A percentile compares a stretch with the other conserved stretches of the same genome.
phyloP scores from a whole-genome alignment of 2,797 vertebrate species.

The Orientallactaga sibirica region DNA sequence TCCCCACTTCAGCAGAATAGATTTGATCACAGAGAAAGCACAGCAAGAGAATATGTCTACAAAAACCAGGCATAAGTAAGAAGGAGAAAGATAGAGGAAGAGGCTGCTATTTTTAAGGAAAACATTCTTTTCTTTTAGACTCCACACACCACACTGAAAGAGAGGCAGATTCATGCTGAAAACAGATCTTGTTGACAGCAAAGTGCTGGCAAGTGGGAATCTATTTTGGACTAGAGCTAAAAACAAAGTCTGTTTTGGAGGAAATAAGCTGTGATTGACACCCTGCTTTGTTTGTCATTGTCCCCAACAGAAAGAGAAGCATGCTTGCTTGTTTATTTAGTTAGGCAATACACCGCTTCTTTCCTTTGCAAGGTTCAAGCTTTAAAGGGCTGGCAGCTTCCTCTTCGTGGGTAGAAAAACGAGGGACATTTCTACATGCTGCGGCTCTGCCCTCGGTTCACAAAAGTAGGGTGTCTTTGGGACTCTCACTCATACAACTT shows the following conservation, averaged over 20 bases:
- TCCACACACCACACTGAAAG: constrained; percentile 32
- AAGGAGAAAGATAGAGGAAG: constrained; percentile 21
- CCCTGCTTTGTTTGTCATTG: background rate
- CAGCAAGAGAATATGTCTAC: background rate
- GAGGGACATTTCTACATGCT: accelerated
- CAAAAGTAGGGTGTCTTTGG: background rate
- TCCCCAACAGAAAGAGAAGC: background rate
- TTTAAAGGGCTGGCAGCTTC: background rate
- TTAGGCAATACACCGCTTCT: background rate
- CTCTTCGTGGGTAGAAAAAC: background rate
- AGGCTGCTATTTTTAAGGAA: constrained; percentile 65
- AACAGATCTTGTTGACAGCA: constrained; percentile 68
- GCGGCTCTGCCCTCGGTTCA: accelerated
- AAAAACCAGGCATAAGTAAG: constrained; percentile 52
- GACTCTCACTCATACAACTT: accelerated
- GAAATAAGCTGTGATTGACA: constrained; percentile 13
- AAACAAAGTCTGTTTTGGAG: background rate
- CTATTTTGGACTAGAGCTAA: constrained; percentile 66
- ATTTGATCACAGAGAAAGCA: background rate
- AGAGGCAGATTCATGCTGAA: constrained; percentile 35
- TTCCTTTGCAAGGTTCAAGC: background rate
- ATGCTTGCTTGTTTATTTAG: background rate
- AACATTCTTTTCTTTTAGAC: constrained; percentile 56
- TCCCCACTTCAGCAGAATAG: background rate
- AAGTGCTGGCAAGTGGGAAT: constrained; percentile 30